phyloP scores from a whole-genome alignment of 2,797 vertebrate genomes.

The Ctenopoma multispine region DNA sequence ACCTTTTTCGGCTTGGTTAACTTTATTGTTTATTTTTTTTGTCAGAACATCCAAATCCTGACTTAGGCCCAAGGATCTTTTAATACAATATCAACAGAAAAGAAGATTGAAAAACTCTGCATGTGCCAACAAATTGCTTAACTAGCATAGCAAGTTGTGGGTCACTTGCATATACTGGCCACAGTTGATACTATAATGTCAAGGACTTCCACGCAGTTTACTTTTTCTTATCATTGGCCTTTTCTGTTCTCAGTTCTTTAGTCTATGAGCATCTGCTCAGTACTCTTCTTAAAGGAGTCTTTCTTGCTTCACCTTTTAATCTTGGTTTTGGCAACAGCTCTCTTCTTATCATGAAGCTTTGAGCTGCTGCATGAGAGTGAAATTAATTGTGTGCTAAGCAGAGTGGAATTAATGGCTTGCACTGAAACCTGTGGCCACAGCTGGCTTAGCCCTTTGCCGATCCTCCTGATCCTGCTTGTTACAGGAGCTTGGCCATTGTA shows the following conservation, averaged over 20 bases:
- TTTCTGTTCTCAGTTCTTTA: constrained; percentile 58
- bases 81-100: constrained; percentile 78
- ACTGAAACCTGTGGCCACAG: constrained; percentile 79
- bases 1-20: constrained; percentile 83
- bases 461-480: constrained; percentile 86
- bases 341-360: constrained; percentile 73
- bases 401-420: constrained; percentile 86
- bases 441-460: constrained; percentile 79
- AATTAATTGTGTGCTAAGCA: constrained; percentile 85
- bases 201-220: constrained; percentile 42
- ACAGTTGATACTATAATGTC: constrained; percentile 21
- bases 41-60: constrained; percentile 76
- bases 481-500: constrained; percentile 84
- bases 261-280: constrained; percentile 75
- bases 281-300: constrained; percentile 62
- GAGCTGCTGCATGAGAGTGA: constrained; percentile 76
- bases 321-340: constrained; percentile 68
- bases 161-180: constrained; percentile 20
- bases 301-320: constrained; percentile 78
- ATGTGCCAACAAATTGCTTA: constrained; percentile 64
- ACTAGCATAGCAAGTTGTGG: constrained; percentile 26
- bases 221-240: constrained; percentile 59
- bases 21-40: constrained; percentile 84
- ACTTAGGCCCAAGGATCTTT: constrained; percentile 77
- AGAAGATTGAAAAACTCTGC: constrained; percentile 71